These are phyloP conservation scores for Eulemur rufifrons DNA, from an alignment of 2,113 vertebrate genomes.

Conservation along the genomic window DNA sequence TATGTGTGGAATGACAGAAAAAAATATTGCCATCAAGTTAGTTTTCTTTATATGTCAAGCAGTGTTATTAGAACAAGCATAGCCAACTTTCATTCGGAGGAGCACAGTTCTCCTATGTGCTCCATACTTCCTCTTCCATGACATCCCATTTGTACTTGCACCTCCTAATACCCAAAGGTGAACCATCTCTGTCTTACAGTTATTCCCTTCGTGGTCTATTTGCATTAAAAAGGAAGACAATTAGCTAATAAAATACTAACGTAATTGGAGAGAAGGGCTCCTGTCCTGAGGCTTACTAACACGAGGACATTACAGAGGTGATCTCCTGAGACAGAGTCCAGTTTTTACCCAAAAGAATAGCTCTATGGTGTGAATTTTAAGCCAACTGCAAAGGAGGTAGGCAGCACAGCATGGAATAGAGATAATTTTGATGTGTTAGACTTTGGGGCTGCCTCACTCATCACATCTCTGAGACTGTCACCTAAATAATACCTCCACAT, in stretches of 20 bases:
- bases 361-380: neutral
- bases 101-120: neutral
- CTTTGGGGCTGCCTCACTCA: neutral
- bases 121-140: neutral
- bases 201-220: neutral
- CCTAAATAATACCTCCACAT: neutral
- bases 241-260: neutral
- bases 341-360: neutral
- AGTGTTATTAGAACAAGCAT: neutral
- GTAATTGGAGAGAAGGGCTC: neutral
- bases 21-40: neutral
- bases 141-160: fast-evolving
- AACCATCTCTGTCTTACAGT: neutral
- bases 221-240: neutral
- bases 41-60: neutral
- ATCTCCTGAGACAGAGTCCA: neutral
- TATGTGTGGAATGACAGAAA: neutral
- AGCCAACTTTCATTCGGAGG: neutral
- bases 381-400: neutral
- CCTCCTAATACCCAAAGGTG: too few species aligned
- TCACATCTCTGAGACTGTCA: neutral
- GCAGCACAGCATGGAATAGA: neutral
- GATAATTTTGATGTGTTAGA: neutral
- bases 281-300: neutral
- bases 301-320: neutral